A percentile compares a stretch with the other conserved stretches of the same genome.
phyloP scores from a whole-genome alignment of 2,113 vertebrate genomes.

The Prochilodus magdalenae region DNA sequence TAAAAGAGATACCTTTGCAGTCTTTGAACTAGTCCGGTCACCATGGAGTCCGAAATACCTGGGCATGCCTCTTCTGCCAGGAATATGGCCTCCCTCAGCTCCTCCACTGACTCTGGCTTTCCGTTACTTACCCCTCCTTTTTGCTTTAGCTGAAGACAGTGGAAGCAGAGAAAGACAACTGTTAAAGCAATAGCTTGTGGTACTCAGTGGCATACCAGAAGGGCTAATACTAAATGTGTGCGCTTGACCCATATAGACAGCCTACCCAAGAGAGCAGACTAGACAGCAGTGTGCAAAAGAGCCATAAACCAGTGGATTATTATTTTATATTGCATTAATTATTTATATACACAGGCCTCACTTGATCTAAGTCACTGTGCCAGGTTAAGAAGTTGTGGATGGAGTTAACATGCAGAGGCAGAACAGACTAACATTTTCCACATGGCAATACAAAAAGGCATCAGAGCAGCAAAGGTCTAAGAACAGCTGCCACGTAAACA shows the following conservation, averaged over 20 bases:
- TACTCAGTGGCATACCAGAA: background rate
- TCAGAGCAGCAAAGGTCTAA: background rate
- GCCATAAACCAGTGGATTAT: background rate
- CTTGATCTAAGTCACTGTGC: background rate
- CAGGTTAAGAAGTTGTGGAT: background rate
- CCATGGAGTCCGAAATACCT: constrained; percentile 92
- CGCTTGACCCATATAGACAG: background rate
- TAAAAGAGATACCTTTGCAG: constrained; percentile 84
- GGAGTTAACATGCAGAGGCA: background rate
- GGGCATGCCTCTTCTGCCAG: constrained; percentile 91
- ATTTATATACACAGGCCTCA: background rate
- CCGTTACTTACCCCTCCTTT: constrained; percentile 85
- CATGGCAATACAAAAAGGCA: background rate
- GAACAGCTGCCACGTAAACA: background rate
- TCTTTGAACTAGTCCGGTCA: constrained; percentile 90
- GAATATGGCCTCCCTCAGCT: constrained; percentile 87
- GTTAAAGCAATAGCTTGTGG: background rate
- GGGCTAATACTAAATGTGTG: background rate
- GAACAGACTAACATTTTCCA: background rate
- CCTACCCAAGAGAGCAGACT: background rate
- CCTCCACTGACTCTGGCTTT: constrained; percentile 86
- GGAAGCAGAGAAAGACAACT: background rate
- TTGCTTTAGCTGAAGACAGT: constrained; percentile 82
- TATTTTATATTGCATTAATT: background rate
- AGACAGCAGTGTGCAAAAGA: background rate